Evolutionary conservation across 1,140 invertebrate genomes (phyloP).

Genomic region (Tetramorium parvispinum): DNA sequence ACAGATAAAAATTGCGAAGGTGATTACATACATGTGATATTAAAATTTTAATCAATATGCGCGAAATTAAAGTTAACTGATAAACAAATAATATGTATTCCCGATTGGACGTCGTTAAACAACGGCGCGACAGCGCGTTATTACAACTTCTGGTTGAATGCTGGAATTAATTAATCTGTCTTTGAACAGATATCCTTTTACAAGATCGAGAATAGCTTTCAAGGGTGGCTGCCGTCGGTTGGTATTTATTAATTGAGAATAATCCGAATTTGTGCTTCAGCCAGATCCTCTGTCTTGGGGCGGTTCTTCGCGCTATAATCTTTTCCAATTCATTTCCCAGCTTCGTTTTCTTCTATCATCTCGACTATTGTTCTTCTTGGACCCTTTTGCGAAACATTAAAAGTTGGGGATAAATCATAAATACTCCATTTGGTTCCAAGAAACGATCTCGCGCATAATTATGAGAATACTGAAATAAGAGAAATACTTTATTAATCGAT

Average conservation of each 20-base stretch:
- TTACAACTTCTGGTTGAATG: conserved; percentile 14
- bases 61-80: neutral
- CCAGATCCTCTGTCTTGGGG: conserved; percentile 8
- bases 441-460: neutral
- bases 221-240: conserved; percentile 46
- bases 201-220: conserved; percentile 54
- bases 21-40: neutral
- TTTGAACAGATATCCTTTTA: conserved; percentile 56
- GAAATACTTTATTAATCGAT: neutral
- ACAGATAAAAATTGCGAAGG: neutral
- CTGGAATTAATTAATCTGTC: conserved; percentile 73
- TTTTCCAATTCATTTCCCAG: conserved; percentile 48
- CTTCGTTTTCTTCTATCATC: conserved; percentile 35
- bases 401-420: conserved; percentile 65
- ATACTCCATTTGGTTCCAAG: conserved; percentile 43
- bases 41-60: neutral
- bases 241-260: conserved; percentile 79
- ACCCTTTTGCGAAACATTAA: conserved; percentile 19
- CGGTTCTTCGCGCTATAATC: conserved; percentile 37
- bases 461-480: neutral
- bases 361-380: conserved; percentile 52
- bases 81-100: neutral
- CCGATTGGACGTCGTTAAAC: neutral
- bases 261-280: conserved; percentile 70
- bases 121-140: neutral